phyloP scores from a whole-genome alignment of 2,113 vertebrate genomes.

The Brachypodius melanocephalos region DNA sequence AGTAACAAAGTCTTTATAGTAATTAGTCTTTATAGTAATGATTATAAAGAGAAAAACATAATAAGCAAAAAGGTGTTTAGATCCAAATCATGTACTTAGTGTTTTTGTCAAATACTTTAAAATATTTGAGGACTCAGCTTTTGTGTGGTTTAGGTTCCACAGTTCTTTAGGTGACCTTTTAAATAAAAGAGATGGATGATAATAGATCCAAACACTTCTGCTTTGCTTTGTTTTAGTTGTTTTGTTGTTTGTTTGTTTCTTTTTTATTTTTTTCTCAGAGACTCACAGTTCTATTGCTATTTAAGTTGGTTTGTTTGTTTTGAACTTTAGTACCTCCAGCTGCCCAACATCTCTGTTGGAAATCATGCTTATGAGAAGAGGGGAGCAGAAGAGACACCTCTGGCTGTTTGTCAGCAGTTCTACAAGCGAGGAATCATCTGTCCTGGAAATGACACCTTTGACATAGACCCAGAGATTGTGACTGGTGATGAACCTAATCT shows the following conservation, averaged over 20 bases:
- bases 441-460: constrained; percentile 87
- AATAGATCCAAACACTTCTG: background rate
- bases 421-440: constrained; percentile 83
- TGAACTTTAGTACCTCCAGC: constrained; percentile 79
- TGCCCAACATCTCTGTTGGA: constrained; percentile 82
- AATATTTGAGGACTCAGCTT: background rate
- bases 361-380: constrained; percentile 85
- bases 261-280: background rate
- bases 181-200: background rate
- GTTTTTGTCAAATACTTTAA: background rate
- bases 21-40: background rate
- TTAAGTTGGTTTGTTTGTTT: background rate
- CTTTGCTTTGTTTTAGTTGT: background rate
- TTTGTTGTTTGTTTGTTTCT: background rate
- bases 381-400: constrained; percentile 67
- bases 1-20: background rate
- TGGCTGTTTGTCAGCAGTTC: constrained; percentile 86
- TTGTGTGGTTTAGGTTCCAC: background rate
- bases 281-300: background rate
- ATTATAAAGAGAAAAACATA: background rate
- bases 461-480: constrained; percentile 86
- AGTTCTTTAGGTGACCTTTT: background rate
- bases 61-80: background rate
- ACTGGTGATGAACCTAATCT: constrained; percentile 76
- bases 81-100: background rate